These are phyloP conservation scores for Lochmaea crataegi DNA, from an alignment of 2,888 invertebrate species.

Conservation along the genomic window DNA sequence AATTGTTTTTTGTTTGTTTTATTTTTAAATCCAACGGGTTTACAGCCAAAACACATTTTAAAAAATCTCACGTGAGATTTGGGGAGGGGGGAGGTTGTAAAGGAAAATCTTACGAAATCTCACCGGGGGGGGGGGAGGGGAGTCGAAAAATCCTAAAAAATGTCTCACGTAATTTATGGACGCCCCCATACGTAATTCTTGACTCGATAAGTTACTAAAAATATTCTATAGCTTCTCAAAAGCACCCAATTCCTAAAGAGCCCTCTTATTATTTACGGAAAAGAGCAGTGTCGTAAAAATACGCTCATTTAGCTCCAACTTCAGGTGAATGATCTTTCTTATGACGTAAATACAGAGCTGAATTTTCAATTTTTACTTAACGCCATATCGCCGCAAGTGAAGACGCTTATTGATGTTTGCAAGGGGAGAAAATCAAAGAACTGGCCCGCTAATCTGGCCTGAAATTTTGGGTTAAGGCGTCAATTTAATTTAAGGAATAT, in stretches of 20 bases:
- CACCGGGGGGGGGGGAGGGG: too few relatives aligned
- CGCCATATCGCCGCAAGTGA: conserved; percentile 4
- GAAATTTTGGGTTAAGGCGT: neutral
- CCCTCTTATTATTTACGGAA: neutral
- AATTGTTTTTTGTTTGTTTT: too few relatives aligned
- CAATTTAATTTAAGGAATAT: neutral
- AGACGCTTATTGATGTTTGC: conserved; percentile 11
- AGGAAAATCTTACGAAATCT: too few relatives aligned
- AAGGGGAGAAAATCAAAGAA: neutral
- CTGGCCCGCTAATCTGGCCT: neutral
- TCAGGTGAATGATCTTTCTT: neutral
- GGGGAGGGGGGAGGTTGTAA: too few relatives aligned
- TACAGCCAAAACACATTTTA: too few relatives aligned
- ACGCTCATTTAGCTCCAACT: neutral
- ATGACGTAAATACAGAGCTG: neutral
- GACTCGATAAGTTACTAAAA: too few relatives aligned
- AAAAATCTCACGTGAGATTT: too few relatives aligned
- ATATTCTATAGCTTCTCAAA: neutral
- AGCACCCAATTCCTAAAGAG: neutral
- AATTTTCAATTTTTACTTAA: conserved; percentile 10
- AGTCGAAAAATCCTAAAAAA: too few relatives aligned
- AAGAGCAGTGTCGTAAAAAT: neutral
- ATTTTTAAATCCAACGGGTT: too few relatives aligned
- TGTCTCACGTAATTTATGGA: too few relatives aligned
- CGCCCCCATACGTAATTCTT: too few relatives aligned